These are phyloP conservation scores for Pollenia labialis DNA, from an alignment of 2,888 invertebrate genomes.

Conservation along the genomic window DNA sequence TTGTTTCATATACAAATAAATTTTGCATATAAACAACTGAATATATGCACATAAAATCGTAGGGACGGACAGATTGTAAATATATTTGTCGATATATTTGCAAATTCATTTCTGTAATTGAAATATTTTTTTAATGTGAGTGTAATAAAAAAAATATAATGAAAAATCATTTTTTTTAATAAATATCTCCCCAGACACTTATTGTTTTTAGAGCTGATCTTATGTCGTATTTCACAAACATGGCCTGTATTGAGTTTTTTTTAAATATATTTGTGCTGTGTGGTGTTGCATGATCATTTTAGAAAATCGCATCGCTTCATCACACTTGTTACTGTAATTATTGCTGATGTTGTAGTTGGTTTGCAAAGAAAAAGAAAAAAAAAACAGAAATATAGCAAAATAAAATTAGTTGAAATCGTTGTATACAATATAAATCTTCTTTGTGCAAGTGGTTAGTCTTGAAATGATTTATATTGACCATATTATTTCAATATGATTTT, in stretches of 20 bases:
- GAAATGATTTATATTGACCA: constrained; percentile 80
- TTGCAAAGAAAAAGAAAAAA: constrained; percentile 36
- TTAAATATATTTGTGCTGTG: constrained; percentile 13
- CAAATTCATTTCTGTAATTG: constrained; percentile 57
- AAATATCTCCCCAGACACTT: constrained; percentile 50
- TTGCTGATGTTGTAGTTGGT: constrained; percentile 31
- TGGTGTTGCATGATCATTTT: constrained; percentile 60
- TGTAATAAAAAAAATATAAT: constrained; percentile 45
- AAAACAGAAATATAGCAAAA: constrained; percentile 28
- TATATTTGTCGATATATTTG: not conserved
- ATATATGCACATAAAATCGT: not conserved
- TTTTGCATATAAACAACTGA: constrained; percentile 70
- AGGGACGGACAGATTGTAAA: not conserved
- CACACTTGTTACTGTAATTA: constrained; percentile 61
- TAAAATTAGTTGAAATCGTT: constrained; percentile 66
- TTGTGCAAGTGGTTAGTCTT: constrained; percentile 80
- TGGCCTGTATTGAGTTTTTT: constrained; percentile 42
- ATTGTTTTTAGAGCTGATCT: constrained; percentile 45
- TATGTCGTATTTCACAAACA: constrained; percentile 37
- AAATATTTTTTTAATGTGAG: constrained; percentile 64
- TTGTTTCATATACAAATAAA: constrained; percentile 66
- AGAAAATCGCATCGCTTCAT: constrained; percentile 62
- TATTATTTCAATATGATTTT: constrained; percentile 72
- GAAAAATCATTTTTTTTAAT: not conserved
- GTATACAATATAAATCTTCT: constrained; percentile 71